Evolutionary conservation across 2,113 vertebrate species (phyloP).

Genomic region (Sitta europaea): DNA sequence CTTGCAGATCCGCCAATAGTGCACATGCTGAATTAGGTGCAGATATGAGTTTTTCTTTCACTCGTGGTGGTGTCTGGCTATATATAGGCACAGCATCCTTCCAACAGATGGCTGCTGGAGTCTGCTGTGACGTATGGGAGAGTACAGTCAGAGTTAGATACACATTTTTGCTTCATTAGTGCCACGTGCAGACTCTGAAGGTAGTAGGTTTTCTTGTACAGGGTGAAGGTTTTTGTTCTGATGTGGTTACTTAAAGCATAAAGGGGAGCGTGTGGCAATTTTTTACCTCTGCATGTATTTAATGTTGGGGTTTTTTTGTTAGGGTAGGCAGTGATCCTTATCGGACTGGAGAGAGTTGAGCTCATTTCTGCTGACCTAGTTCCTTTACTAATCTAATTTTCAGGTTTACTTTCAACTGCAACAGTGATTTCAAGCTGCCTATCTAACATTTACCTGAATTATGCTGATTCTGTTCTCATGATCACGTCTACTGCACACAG

Average conservation of each 20-base stretch:
- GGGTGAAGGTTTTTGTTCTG: background rate
- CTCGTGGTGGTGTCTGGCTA: background rate
- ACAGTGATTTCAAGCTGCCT: slow-evolving; percentile 21
- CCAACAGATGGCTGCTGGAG: slow-evolving; percentile 9
- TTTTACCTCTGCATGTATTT: background rate
- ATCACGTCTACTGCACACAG: background rate
- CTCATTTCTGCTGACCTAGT: slow-evolving; percentile 25
- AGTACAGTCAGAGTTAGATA: background rate
- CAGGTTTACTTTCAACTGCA: slow-evolving; percentile 22
- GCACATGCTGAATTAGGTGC: slow-evolving; percentile 32
- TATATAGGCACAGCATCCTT: slow-evolving; percentile 10
- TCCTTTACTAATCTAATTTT: slow-evolving; percentile 47
- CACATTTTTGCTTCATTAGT: background rate
- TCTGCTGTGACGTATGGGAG: background rate
- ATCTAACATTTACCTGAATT: slow-evolving; percentile 21
- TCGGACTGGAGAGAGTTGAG: background rate
- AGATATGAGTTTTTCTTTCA: background rate
- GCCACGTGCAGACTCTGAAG: background rate
- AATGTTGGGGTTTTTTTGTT: background rate
- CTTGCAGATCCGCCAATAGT: slow-evolving; percentile 1
- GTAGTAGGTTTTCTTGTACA: background rate
- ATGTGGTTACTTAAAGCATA: background rate
- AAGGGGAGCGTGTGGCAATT: background rate
- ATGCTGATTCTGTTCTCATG: slow-evolving; percentile 22
- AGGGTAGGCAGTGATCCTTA: background rate